These are phyloP conservation scores for Carlito syrichta DNA, from an alignment of 2,113 vertebrate species.

Conservation along the genomic window DNA sequence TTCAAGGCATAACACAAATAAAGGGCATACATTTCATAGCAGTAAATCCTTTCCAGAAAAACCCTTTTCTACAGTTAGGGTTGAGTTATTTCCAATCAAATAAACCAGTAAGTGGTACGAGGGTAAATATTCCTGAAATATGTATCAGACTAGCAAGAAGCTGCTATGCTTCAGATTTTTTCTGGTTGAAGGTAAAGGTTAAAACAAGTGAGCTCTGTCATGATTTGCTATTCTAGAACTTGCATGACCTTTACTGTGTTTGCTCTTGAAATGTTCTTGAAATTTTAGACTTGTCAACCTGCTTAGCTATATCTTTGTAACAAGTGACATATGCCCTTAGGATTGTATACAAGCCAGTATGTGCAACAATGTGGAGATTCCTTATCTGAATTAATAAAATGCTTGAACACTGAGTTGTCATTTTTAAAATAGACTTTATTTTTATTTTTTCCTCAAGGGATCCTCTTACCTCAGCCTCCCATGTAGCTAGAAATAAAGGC, in stretches of 20 bases:
- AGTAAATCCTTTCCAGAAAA: background rate
- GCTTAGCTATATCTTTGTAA: background rate
- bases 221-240: constrained; percentile 23
- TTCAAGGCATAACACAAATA: background rate
- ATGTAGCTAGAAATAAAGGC: no score
- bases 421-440: background rate
- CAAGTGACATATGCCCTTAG: constrained; percentile 26
- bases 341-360: constrained; percentile 12
- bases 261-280: constrained; percentile 45
- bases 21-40: background rate
- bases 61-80: background rate
- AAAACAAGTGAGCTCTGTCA: background rate
- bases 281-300: constrained; percentile 3
- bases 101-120: background rate
- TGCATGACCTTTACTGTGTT: constrained; percentile 53
- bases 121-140: background rate
- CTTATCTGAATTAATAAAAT: constrained; percentile 77
- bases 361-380: constrained; percentile 48
- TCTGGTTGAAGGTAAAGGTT: constrained; percentile 1
- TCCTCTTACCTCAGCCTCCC: no score
- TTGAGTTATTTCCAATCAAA: background rate
- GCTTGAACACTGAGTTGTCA: constrained; percentile 48
- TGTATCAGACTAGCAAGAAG: background rate
- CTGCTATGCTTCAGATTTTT: background rate
- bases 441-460: no score